Evolutionary conservation across 2,888 invertebrate genomes (phyloP).

Genomic region (Lymantria monacha): DNA sequence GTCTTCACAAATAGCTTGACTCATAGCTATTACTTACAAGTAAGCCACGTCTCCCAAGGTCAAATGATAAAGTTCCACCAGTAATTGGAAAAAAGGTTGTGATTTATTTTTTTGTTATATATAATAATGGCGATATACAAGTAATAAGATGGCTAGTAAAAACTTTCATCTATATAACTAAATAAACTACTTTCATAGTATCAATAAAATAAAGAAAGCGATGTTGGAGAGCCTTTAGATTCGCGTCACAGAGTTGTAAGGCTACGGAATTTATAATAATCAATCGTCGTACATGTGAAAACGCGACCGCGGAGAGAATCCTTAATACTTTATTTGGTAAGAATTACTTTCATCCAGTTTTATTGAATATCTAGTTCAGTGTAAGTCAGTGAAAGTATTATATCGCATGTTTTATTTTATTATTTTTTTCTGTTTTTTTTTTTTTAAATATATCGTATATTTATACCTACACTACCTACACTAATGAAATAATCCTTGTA

Average conservation of each 20-base stretch:
- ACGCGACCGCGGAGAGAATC: conserved; percentile 56
- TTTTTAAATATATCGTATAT: no score
- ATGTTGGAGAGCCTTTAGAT: conserved; percentile 35
- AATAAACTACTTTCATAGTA: conserved; percentile 35
- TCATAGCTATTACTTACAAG: no score
- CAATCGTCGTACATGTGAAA: conserved; percentile 59
- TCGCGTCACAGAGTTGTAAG: conserved; percentile 50
- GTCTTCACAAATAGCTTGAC: no score
- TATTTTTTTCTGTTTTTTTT: no score
- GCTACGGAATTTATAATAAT: conserved; percentile 64
- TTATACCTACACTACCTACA: no score
- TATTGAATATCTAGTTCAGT: conserved; percentile 23
- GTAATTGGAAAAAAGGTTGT: no score
- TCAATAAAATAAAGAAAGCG: conserved; percentile 48
- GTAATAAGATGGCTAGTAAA: not conserved
- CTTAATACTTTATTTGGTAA: conserved; percentile 39
- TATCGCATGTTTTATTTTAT: not conserved
- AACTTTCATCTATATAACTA: not conserved
- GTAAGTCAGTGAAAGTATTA: conserved; percentile 23
- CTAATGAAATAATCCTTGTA: no score
- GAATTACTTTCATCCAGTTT: conserved; percentile 31
- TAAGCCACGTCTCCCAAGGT: no score
- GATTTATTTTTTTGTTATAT: no score
- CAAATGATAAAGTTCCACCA: no score
- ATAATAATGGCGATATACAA: no score